Conservation (phyloP, 2,113 vertebrate species). For the Forbesichthys papilliferus region DNA sequence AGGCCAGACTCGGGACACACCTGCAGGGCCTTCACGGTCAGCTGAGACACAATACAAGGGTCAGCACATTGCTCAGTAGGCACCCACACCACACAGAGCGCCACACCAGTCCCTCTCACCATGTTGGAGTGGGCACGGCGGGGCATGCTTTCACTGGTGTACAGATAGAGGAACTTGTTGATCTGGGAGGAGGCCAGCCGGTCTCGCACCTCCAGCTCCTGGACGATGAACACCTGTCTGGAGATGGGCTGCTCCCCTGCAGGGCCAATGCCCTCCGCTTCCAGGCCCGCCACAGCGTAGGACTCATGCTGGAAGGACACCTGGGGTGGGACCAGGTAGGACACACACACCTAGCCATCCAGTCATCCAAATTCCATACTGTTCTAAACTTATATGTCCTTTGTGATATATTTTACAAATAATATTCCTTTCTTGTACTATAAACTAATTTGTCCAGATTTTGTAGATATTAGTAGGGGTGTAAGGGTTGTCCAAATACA, state of each 20-base stretch:
- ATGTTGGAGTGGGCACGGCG: conserved; percentile 90
- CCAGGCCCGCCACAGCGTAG: conserved; percentile 68
- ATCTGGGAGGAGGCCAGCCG: conserved; percentile 88
- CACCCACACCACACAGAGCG: too few relatives aligned
- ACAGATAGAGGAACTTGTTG: conserved; percentile 92
- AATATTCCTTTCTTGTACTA: too few relatives aligned
- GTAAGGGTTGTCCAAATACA: too few relatives aligned
- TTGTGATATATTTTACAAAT: too few relatives aligned
- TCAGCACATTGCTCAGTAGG: not conserved
- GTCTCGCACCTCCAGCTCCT: conserved; percentile 90
- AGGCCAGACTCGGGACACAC: conserved; percentile 82
- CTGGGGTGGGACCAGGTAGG: conserved; percentile 57
- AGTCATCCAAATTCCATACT: too few relatives aligned
- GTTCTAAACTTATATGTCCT: too few relatives aligned
- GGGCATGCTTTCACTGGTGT: conserved; percentile 91
- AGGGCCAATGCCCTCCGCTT: conserved; percentile 51
- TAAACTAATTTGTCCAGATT: too few relatives aligned
- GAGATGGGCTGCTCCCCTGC: conserved; percentile 82
- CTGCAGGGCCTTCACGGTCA: conserved; percentile 90
- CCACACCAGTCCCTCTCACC: conserved; percentile 66
- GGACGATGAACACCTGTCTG: conserved; percentile 91
- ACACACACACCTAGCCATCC: too few relatives aligned
- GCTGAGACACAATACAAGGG: conserved; percentile 59
- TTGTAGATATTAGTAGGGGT: too few relatives aligned
- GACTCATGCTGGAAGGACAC: conserved; percentile 92